These are phyloP conservation scores for Griposia aprilina DNA, from an alignment of 2,888 invertebrate species.

Conservation along the genomic window DNA sequence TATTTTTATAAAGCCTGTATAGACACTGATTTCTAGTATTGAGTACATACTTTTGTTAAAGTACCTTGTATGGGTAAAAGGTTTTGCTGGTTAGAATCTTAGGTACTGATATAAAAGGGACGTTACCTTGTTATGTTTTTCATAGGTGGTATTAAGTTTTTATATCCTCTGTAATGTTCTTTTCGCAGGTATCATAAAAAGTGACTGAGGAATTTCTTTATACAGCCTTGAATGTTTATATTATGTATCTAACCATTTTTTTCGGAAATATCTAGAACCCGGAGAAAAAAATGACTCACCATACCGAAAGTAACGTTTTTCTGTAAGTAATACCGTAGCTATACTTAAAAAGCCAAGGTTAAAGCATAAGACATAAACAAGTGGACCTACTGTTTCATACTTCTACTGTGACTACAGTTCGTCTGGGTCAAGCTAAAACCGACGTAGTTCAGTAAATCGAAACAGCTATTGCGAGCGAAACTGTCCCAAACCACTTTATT, in stretches of 20 bases:
- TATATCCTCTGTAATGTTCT: conserved; percentile 10
- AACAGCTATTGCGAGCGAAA: conserved; percentile 42
- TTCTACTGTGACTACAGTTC: conserved; percentile 15
- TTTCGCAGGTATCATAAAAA: conserved; percentile 25
- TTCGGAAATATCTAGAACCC: background rate
- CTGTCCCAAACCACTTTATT: conserved; percentile 49
- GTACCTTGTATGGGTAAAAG: conserved; percentile 18
- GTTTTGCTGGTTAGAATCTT: conserved; percentile 13
- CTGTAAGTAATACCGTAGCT: background rate
- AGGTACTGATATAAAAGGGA: conserved; percentile 26
- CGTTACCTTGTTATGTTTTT: conserved; percentile 34
- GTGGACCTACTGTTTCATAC: background rate
- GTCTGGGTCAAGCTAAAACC: conserved; percentile 29
- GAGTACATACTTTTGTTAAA: conserved; percentile 47
- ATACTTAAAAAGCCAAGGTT: background rate
- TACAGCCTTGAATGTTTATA: background rate
- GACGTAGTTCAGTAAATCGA: conserved; percentile 29
- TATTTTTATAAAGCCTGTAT: conserved; percentile 72
- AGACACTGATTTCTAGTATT: conserved; percentile 74
- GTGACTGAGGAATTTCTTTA: background rate
- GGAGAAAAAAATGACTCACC: background rate
- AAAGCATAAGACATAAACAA: background rate
- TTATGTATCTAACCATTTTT: background rate
- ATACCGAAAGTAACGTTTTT: background rate
- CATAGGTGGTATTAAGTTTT: conserved; percentile 19